These are phyloP conservation scores for Chlorospingus flavigularis DNA, from an alignment of 2,797 vertebrate genomes.

Conservation along the genomic window DNA sequence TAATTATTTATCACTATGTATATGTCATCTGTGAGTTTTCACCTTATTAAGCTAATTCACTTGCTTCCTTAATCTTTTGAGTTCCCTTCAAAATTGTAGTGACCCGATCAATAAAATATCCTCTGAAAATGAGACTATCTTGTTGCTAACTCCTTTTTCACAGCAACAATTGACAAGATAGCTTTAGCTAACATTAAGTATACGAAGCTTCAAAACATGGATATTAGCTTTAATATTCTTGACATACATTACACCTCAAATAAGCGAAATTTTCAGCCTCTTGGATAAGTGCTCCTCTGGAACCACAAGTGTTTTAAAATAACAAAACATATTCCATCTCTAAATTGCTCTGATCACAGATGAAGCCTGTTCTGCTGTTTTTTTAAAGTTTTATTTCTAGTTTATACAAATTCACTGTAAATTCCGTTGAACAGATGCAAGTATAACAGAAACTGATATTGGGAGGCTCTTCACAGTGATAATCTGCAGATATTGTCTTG, in stretches of 20 bases:
- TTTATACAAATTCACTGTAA: neutral
- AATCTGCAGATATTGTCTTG: constrained; percentile 51
- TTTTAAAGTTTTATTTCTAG: neutral
- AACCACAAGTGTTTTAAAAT: neutral
- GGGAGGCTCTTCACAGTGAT: constrained; percentile 39
- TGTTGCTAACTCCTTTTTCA: neutral
- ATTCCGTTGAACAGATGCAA: constrained; percentile 50
- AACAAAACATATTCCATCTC: neutral
- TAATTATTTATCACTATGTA: neutral
- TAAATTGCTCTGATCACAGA: neutral
- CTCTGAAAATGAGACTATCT: neutral
- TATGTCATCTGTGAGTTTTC: neutral
- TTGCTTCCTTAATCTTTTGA: neutral
- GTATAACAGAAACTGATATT: constrained; percentile 36
- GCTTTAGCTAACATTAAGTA: neutral
- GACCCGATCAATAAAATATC: neutral
- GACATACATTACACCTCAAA: neutral
- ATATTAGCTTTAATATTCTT: neutral
- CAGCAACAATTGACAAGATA: neutral
- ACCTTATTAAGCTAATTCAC: neutral
- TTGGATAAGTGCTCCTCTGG: neutral
- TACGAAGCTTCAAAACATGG: rapidly evolving
- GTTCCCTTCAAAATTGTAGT: neutral
- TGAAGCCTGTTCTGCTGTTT: neutral
- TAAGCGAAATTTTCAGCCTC: neutral